Evolutionary conservation across 1,140 invertebrate genomes (phyloP), one percentile per base, ranked within the genome.

Genomic region (Pollicipes pollicipes): DNA sequence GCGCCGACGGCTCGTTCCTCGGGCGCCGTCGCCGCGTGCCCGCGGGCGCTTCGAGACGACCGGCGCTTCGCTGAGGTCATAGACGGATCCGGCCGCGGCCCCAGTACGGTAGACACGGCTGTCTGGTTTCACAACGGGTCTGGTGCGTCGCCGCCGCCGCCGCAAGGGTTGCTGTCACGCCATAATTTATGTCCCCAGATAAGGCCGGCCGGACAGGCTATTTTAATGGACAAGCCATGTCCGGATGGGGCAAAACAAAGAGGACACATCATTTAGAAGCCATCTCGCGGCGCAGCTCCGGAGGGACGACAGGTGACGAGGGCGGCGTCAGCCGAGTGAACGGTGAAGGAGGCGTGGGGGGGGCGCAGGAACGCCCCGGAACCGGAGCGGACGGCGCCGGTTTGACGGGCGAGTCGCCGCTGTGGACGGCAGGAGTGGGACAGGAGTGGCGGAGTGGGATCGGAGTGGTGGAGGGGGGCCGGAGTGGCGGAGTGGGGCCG

Each of bases 211-310:
- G 45, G 17, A 58, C 45, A 58, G 45, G 45, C 45, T 10, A 21
- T 58, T 58, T 58, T 58, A 58, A 58, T 58, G 45, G 45, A 58
- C 45, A 58, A 58, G 24, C 45, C 45, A 58, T 58, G 45, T 58
- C 17, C 10, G 45, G 8, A 17, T 21, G 45, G 45, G 13, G 17
- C 45, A 58, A 58, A 58, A 58, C 45, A 58, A 58, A 58, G 45
- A 58, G 45, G 45, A 58, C 45, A 58, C 45, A 58, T 58, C 45
- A 58, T 58, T 58, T 58, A 58, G 45, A 58, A 58, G 45, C 45
- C 45, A 58, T 58, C 45, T 58, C 45, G 45, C 45, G 45, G 45
- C 8, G 6, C 6, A n/a, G n/a, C 21, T 3, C 45, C 45, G 45
- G 21, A 21, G 24, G 45, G 24, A 21, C 24, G 45, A 58, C 45